Conservation (phyloP, 2,113 vertebrate genomes). For the Morone saxatilis region DNA sequence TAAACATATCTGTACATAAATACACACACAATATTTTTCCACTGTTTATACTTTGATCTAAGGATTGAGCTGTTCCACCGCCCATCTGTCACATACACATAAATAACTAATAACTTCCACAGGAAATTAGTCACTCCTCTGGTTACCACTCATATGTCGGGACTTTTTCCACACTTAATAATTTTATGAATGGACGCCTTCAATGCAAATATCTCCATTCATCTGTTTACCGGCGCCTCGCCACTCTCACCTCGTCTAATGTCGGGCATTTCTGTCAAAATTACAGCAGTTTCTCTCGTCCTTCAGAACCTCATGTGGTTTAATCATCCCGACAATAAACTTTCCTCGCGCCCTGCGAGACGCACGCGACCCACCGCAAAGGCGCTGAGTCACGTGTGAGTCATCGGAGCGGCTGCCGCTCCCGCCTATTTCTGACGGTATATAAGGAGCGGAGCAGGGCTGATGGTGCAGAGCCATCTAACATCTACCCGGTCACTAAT, state of each 20-base stretch:
- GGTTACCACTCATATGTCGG: constrained; percentile 13
- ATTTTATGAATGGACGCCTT: constrained; percentile 25
- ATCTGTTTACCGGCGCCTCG: too few species aligned
- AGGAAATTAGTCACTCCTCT: constrained; percentile 54
- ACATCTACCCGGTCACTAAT: not conserved
- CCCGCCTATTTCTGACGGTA: constrained; percentile 56
- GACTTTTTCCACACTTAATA: constrained; percentile 34
- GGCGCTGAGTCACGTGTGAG: constrained; percentile 71
- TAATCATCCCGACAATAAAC: constrained; percentile 62
- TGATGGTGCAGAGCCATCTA: not conserved
- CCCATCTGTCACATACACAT: constrained; percentile 5
- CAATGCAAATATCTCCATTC: not conserved
- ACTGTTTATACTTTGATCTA: not conserved
- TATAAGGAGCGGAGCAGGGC: constrained; percentile 33
- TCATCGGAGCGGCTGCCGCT: constrained; percentile 51
- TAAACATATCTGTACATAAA: too few species aligned
- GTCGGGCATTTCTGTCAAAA: not conserved
- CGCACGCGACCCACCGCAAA: constrained; percentile 47
- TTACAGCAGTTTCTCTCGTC: not conserved
- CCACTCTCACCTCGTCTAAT: too few species aligned
- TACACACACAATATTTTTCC: not conserved
- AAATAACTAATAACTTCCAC: constrained; percentile 43
- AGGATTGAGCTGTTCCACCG: constrained; percentile 1
- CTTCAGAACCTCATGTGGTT: constrained; percentile 4
- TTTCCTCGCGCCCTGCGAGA: constrained; percentile 35